phyloP scores from a whole-genome alignment of 2,797 vertebrate genomes.

The Hirundo rustica region DNA sequence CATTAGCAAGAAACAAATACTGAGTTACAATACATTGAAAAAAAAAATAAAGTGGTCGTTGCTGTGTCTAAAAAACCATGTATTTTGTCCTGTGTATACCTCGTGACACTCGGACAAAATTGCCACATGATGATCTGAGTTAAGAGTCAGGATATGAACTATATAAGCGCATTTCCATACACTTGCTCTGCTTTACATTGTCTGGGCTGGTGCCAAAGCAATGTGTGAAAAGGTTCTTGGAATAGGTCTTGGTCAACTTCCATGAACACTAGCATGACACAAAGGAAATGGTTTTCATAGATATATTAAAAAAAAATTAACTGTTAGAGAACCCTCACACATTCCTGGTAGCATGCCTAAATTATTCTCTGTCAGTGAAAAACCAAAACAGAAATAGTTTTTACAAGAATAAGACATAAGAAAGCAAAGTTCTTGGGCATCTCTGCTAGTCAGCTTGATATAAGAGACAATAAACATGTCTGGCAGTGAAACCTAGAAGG shows the following conservation, averaged over 20 bases:
- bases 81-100: background rate
- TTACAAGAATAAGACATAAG: background rate
- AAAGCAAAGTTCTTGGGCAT: background rate
- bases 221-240: background rate
- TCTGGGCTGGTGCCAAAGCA: background rate
- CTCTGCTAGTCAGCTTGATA: background rate
- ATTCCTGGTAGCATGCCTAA: background rate
- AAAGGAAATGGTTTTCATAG: background rate
- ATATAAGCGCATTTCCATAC: background rate
- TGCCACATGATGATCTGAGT: background rate
- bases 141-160: background rate
- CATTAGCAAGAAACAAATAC: background rate
- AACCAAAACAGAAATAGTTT: background rate
- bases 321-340: background rate
- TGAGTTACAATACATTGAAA: background rate
- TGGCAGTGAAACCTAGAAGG: background rate
- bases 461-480: background rate
- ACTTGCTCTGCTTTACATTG: background rate
- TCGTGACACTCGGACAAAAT: background rate
- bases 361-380: background rate
- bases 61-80: background rate
- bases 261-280: fast-evolving
- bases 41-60: background rate
- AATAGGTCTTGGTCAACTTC: background rate
- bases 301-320: background rate